phyloP scores from a whole-genome alignment of 2,113 vertebrate genomes.

The Muntiacus muntjak region DNA sequence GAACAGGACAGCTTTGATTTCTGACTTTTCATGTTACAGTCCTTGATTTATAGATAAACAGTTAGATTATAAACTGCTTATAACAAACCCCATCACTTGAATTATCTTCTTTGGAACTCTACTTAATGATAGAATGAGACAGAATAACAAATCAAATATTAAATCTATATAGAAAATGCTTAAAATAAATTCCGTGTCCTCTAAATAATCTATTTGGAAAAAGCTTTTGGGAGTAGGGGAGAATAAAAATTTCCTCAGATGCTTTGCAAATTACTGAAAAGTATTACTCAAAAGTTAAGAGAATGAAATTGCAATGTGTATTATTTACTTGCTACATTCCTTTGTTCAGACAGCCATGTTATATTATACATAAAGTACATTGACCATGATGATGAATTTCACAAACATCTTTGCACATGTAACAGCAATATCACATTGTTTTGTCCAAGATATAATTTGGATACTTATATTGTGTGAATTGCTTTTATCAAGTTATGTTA shows the following conservation, averaged over 20 bases:
- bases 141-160: background rate
- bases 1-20: background rate
- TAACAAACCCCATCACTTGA: background rate
- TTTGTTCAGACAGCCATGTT: background rate
- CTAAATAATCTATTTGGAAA: background rate
- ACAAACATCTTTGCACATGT: background rate
- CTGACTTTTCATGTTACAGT: background rate
- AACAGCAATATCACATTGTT: background rate
- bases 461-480: background rate
- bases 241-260: background rate
- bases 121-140: background rate
- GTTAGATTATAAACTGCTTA: background rate
- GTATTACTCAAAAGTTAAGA: background rate
- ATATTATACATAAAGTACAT: background rate
- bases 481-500: background rate
- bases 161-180: background rate
- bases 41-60: background rate
- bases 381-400: background rate
- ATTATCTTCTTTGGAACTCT: background rate
- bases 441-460: background rate
- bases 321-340: background rate
- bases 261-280: conserved; percentile 12
- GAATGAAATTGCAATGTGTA: background rate
- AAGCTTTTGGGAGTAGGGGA: background rate
- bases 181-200: background rate